Base-by-base conservation (phyloP, 2,113 vertebrate genomes). In the Oxygymnocypris stewartii region DNA sequence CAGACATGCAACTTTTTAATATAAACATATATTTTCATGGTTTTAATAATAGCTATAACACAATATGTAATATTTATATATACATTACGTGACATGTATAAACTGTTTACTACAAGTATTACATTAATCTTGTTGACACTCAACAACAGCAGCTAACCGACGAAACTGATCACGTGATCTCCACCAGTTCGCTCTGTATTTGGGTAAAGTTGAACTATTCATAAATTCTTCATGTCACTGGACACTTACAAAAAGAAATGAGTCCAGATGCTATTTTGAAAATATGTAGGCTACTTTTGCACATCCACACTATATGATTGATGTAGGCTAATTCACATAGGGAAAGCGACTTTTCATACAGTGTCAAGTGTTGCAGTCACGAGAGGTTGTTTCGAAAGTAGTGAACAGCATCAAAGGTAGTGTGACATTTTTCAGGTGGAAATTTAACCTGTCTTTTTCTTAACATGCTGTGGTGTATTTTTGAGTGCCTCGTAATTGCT, bases 401-500 rank as follows among this genome's bases (percentile, higher is more conserved):
- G 37, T 73, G 69, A 75, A 42, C 71, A 44, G 71, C 11, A 1
- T 74, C 44, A 74, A 74, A 44, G 73, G 12, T 40, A 23, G 59
- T 47, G 84, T 84, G 40, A 79, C 10, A 25, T 18, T 49, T 61
- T 54, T 67, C 54, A 59, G 31, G 6, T 20, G 67, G 16, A 42
- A 14, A 65, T 75, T 37, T 84, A 16, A 5, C 13, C 28, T 6
- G 49, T 77, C 37, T 59, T 23, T 71, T 61, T 42, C n/a, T 6
- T 23, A 16, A 77, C 76, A 23, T 54, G 67, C 73, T 61, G 40
- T 71, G 76, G 88, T 81, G 73, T 40, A 76, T 76, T 86, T 61
- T 31, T 86, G 75, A 88, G 86, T 88, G 82, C 23, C 63, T 82
- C 23, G 44, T 85, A 85, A 90, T 79, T 71, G 23, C 67, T 6